Conservation (phyloP, 2,797 vertebrate species). For the Sibirionetta formosa region DNA sequence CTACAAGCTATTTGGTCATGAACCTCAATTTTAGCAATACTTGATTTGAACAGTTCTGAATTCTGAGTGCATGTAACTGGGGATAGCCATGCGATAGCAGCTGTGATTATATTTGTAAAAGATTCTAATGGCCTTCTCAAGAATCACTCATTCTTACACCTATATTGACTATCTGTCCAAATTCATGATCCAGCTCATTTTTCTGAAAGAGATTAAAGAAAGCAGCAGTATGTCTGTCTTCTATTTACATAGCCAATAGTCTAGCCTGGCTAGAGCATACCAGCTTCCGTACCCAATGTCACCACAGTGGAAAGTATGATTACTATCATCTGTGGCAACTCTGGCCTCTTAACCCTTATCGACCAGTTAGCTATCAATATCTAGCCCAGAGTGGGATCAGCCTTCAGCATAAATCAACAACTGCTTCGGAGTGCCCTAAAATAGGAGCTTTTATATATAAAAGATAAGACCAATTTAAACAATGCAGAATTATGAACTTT, state of each 20-base stretch:
- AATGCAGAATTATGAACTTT: background rate
- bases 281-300: background rate
- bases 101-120: background rate
- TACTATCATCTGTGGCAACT: background rate
- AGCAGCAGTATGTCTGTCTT: background rate
- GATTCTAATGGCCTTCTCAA: background rate
- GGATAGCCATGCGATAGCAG: background rate
- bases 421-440: background rate
- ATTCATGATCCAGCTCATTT: background rate
- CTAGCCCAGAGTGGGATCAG: background rate
- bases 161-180: background rate
- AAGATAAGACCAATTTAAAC: background rate
- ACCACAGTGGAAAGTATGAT: rapidly evolving
- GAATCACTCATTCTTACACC: background rate
- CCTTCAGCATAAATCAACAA: background rate
- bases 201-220: background rate
- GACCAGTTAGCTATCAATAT: background rate
- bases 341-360: background rate
- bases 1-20: background rate
- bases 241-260: rapidly evolving
- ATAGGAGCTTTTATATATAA: background rate
- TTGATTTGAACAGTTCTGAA: background rate
- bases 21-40: background rate
- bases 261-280: background rate
- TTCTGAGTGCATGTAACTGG: background rate